A percentile compares a stretch with the other conserved stretches of the same genome.
These are phyloP conservation scores for Ambastaia sidthimunki DNA, from an alignment of 2,797 vertebrate genomes.

Conservation along the genomic window DNA sequence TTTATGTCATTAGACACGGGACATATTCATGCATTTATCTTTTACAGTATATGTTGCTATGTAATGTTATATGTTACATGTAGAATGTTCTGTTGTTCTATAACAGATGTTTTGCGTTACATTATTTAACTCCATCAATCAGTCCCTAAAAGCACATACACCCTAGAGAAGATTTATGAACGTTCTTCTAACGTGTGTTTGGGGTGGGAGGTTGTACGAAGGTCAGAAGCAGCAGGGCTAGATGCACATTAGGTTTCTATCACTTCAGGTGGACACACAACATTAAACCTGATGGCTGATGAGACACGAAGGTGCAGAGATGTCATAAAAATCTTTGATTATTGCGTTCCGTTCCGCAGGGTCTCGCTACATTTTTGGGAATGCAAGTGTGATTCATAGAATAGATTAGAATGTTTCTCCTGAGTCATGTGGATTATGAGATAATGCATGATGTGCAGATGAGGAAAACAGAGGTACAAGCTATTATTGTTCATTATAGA, in stretches of 20 bases:
- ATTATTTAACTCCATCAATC: no score
- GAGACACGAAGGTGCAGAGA: conserved; percentile 24
- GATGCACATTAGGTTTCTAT: conserved; percentile 38
- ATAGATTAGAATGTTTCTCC: background rate
- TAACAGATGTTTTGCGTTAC: no score
- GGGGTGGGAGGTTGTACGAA: conserved; percentile 16
- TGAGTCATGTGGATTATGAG: background rate
- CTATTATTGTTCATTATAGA: background rate
- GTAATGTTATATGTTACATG: no score
- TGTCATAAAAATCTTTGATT: conserved; percentile 34
- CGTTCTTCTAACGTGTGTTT: conserved; percentile 4
- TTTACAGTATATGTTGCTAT: no score
- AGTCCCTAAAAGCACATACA: background rate
- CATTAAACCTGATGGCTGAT: conserved; percentile 43
- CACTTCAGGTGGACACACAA: conserved; percentile 37
- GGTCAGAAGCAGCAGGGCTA: conserved; percentile 21
- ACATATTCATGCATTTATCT: no score
- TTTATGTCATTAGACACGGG: background rate
- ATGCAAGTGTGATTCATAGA: background rate
- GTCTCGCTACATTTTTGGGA: conserved; percentile 15
- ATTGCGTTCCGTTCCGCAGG: background rate
- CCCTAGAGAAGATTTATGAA: conserved; percentile 27
- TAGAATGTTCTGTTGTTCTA: no score
- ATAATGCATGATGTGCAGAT: background rate
- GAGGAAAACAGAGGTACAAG: background rate